Percentiles rank a stretch among this genome's conserved stretches.
Evolutionary conservation across 2,113 vertebrate genomes (phyloP).

Genomic region (Hirundichthys speculiger): DNA sequence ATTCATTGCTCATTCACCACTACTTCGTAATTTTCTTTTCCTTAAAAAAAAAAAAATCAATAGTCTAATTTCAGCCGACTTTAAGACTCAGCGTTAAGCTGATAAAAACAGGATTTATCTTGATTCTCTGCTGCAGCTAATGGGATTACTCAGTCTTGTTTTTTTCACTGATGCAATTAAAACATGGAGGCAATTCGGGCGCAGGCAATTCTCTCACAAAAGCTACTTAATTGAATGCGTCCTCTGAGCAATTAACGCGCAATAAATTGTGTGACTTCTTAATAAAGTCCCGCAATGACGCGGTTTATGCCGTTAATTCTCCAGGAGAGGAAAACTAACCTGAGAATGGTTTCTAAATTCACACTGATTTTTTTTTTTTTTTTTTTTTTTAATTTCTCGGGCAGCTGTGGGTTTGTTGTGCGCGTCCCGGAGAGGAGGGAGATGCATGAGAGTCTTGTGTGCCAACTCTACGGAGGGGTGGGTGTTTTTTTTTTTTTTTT

Average conservation of each 20-base stretch:
- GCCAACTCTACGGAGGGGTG: conserved; percentile 17
- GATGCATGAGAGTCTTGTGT: conserved; percentile 21
- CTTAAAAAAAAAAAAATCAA: too few species aligned
- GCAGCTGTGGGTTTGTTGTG: neutral
- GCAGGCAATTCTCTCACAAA: conserved; percentile 46
- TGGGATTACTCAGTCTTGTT: conserved; percentile 66
- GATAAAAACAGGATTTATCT: conserved; percentile 54
- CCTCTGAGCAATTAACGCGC: conserved; percentile 57
- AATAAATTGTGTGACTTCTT: conserved; percentile 60
- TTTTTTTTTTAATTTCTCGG: neutral
- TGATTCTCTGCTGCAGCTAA: conserved; percentile 58
- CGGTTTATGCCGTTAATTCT: conserved; percentile 40
- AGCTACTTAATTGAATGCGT: conserved; percentile 59
- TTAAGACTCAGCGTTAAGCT: conserved; percentile 24
- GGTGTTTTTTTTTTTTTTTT: conserved; percentile 13
- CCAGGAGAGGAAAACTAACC: neutral
- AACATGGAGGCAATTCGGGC: conserved; percentile 61
- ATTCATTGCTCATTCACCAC: too few species aligned
- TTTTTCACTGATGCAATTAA: conserved; percentile 75
- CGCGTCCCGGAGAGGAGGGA: conserved; percentile 5
- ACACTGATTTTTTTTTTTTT: neutral
- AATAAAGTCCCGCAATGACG: conserved; percentile 15
- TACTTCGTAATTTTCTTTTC: neutral
- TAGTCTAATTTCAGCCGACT: conserved; percentile 3
- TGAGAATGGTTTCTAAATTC: neutral